Conservation (phyloP, 2,113 vertebrate genomes). For the Ameiurus melas region DNA sequence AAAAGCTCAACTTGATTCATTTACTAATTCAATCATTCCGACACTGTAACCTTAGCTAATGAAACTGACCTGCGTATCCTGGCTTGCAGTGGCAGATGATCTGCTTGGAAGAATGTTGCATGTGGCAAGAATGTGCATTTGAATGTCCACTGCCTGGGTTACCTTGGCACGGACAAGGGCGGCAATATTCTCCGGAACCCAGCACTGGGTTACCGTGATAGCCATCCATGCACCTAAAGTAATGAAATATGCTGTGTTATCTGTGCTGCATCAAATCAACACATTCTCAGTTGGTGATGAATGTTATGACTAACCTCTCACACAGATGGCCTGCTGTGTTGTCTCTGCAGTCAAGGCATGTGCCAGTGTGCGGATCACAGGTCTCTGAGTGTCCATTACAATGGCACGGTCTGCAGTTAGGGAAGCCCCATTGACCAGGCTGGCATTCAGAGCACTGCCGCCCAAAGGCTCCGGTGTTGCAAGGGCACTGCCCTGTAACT, state of each 20-base stretch:
- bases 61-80: constrained; percentile 77
- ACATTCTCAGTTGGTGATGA: background rate
- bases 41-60: background rate
- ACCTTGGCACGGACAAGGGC: constrained; percentile 82
- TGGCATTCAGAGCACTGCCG: constrained; percentile 74
- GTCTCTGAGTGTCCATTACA: constrained; percentile 77
- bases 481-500: constrained; percentile 79
- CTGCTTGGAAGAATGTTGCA: constrained; percentile 69
- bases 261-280: background rate
- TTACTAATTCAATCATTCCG: background rate
- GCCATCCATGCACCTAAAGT: constrained; percentile 75
- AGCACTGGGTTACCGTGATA: constrained; percentile 83
- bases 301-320: constrained; percentile 70
- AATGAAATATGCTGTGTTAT: background rate
- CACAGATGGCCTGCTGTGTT: constrained; percentile 70
- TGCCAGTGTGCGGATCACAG: constrained; percentile 71
- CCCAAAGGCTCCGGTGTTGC: constrained; percentile 65
- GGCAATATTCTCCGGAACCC: constrained; percentile 82
- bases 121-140: constrained; percentile 74
- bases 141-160: constrained; percentile 76
- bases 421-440: constrained; percentile 78
- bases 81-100: constrained; percentile 79
- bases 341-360: constrained; percentile 71
- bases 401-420: constrained; percentile 75
- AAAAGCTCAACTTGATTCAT: background rate